Evolutionary conservation across 2,113 vertebrate species (phyloP).

Genomic region (Eurypyga helias): DNA sequence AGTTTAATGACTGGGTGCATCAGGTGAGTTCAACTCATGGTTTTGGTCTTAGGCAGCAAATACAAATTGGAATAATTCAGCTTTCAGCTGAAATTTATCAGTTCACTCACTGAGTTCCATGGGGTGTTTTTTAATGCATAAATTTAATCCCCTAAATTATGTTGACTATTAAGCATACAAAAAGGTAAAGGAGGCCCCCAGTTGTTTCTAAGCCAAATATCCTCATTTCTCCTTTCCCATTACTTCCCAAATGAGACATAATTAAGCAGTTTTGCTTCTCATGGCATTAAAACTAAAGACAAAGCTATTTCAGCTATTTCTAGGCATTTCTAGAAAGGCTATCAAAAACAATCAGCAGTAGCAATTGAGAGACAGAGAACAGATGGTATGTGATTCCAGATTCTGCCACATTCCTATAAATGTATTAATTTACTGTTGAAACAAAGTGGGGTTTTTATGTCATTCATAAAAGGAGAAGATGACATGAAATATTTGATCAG

Average conservation of each 20-base stretch:
- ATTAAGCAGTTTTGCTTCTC: constrained; percentile 21
- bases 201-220: constrained; percentile 10
- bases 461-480: constrained; percentile 46
- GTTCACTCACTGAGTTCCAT: not conserved
- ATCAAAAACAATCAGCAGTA: constrained; percentile 25
- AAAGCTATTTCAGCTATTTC: constrained; percentile 35
- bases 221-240: constrained; percentile 4
- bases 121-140: not conserved
- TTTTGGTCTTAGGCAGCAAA: not conserved
- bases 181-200: not conserved
- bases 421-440: constrained; percentile 49
- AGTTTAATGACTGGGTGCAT: not conserved
- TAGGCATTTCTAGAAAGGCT: not conserved
- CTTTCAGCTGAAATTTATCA: not conserved
- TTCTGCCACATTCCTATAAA: constrained; percentile 51
- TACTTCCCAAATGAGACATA: constrained; percentile 27
- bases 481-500: constrained; percentile 14
- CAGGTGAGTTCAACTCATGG: rapidly evolving
- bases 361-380: constrained; percentile 39
- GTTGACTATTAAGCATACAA: not conserved
- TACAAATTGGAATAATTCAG: not conserved
- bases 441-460: not conserved
- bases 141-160: not conserved
- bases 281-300: constrained; percentile 19
- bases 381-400: constrained; percentile 54